Evolutionary conservation across 2,113 vertebrate genomes (phyloP), one percentile per base, ranked within the genome.

Genomic region (Strix aluco): DNA sequence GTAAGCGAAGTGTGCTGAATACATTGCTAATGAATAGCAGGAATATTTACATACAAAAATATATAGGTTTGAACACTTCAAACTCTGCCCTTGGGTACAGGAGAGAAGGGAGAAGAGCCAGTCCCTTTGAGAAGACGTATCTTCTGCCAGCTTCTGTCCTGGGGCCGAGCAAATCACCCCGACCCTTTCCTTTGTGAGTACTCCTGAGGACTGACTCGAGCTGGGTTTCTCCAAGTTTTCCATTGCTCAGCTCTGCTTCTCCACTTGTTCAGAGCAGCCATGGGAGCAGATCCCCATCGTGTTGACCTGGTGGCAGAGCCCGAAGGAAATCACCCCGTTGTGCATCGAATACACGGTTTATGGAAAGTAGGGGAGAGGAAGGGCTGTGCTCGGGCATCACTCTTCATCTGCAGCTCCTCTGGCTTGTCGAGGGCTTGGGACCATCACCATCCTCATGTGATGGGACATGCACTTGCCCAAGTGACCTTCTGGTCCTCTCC

Each of bases 31-130:
- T n/a, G 70, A 74, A 52, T 46, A 94, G 83, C 93, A 80, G 72
- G 81, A 86, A 34, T 97, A 97, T 97, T 97, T 97, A 98, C 96
- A 97, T 89, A 93, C 78, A 95, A 90, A 97, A 95, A 80, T 72
- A 54, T 5, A 86, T 89, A 81, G 58, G 91, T 86, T 86, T 88
- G 54, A 96, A 95, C 46, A 44, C 83, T 91, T 92, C 92, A 40
- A 78, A 84, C 91, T 95, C 97, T 93, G 75, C 78, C 89, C 70
- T 94, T 92, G 13, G 4, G 67, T 69, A 79, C 84, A 78, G 86
- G 58, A 82, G 86, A 81, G 72, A 80, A 74, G 29, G 67, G 73
- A 62, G 77, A 96, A 96, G 90, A 94, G 88, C 90, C 70, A 46
- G 15, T 40, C 75, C 46, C 18, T 73, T 72, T 11, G 27, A 85